Evolutionary conservation across 1,140 invertebrate species (phyloP), one percentile per base, ranked within the genome.

Genomic region (Caenorhabditis tropicalis): DNA sequence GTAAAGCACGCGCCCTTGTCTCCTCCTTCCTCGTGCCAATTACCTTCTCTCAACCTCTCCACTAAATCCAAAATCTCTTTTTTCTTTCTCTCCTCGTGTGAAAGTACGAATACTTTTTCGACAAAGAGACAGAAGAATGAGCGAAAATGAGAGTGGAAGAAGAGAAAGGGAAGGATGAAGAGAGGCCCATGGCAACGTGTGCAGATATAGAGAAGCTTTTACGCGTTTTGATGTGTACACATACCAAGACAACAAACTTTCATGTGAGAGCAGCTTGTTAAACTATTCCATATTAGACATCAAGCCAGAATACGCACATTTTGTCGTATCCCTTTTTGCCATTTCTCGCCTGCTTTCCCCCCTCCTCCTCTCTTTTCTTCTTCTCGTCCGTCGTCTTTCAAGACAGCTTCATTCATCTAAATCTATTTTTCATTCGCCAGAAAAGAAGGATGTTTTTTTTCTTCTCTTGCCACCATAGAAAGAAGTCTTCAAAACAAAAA

Each of bases 371-470:
- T 74, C 43, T 31, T 24, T 74, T 24, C 58, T 36, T 24, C 9
- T 58, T 29, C n/a, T 53, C 6, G 16, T 58, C 53, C 53, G 7
- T 31, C 15, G n/a, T 74, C 29, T 43, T 46, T 43, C 36, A 74
- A 74, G 65, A 43, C 65, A 10, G 65, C 65, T 74, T 74, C 36
- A 74, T 74, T 74, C 65, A 74, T 74, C 65, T 74, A 43, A 74
- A 74, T 74, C 36, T 74, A 74, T 74, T 74, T 74, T 74, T 74
- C 65, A 74, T 74, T 74, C 33, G 65, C 19, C n/a, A 74, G 65
- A 43, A 43, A 65, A 65, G 36, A 43, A 74, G 36, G 65, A 74
- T 43, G 65, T 74, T 43, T 74, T 74, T 43, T 43, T 46, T 36
- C 39, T 16, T 70, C n/a, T 36, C 39, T n/a, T n/a, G n/a, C n/a